These are phyloP conservation scores for Hydractinia echinata DNA, from an alignment of 30 jellyfish, hydroid and myxozoan species.

Conservation along the genomic window DNA sequence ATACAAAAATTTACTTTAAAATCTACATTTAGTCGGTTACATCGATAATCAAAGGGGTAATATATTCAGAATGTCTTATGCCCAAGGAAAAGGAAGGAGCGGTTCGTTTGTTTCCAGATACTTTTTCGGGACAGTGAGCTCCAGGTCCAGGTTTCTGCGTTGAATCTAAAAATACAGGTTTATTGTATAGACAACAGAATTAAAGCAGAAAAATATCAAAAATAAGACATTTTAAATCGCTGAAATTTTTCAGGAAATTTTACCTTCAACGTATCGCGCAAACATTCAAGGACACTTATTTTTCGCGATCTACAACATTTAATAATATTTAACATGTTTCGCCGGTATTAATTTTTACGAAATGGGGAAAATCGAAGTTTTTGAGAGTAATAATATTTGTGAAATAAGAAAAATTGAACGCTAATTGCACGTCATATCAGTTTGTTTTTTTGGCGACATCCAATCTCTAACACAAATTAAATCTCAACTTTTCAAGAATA, in stretches of 20 bases:
- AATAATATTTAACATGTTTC: too few relatives aligned
- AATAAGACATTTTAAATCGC: background rate
- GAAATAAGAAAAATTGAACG: too few relatives aligned
- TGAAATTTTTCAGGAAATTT: background rate
- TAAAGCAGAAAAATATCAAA: background rate
- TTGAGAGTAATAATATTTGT: too few relatives aligned
- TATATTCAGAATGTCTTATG: conserved; percentile 91
- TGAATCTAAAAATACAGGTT: conserved; percentile 43
- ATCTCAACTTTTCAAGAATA: background rate
- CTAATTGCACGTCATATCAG: too few relatives aligned
- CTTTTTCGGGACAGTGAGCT: conserved; percentile 95
- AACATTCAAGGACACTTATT: too few relatives aligned
- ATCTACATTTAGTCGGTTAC: conserved; percentile 49
- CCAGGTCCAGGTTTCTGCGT: conserved; percentile 99
- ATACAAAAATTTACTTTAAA: background rate
- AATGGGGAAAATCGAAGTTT: too few relatives aligned
- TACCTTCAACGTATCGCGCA: background rate
- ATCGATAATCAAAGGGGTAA: conserved; percentile 94
- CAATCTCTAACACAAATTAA: too few relatives aligned
- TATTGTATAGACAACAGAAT: background rate
- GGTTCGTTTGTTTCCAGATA: conserved; percentile 58
- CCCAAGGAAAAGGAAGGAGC: conserved; percentile 99
- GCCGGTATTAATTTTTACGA: too few relatives aligned
- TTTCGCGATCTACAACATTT: too few relatives aligned
- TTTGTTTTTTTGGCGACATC: too few relatives aligned